A percentile compares a stretch with the other conserved stretches of the same genome.
phyloP scores from a whole-genome alignment of 2,888 invertebrate genomes.

The Ectobius pallidus region DNA sequence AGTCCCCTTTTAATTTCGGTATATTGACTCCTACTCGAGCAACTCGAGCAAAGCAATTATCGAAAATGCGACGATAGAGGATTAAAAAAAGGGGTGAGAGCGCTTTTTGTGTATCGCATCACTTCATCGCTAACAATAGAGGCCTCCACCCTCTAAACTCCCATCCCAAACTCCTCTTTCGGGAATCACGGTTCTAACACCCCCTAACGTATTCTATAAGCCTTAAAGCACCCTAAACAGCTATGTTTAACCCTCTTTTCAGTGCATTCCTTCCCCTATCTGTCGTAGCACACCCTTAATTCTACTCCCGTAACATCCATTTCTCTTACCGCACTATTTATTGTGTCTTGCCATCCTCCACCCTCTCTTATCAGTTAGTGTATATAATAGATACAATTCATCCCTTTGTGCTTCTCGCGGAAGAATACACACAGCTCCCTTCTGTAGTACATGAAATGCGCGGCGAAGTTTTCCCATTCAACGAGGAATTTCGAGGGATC shows the following conservation, averaged over 20 bases:
- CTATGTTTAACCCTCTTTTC: constrained; percentile 20
- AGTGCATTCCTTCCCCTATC: constrained; percentile 15
- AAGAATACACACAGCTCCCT: background rate
- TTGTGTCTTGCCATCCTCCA: constrained; percentile 30
- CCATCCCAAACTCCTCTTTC: background rate
- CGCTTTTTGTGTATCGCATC: background rate
- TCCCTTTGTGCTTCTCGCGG: constrained; percentile 7
- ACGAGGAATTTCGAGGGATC: background rate
- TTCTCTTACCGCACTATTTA: constrained; percentile 38
- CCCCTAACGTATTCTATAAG: background rate
- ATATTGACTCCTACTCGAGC: background rate
- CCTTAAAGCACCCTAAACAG: constrained; percentile 15
- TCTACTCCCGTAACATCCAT: constrained; percentile 35
- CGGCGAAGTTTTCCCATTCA: background rate
- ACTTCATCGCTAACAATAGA: background rate
- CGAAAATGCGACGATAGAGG: background rate
- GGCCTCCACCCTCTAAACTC: background rate
- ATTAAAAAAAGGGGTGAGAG: background rate
- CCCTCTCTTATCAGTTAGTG: constrained; percentile 37
- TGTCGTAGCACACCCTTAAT: constrained; percentile 25
- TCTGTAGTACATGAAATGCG: background rate
- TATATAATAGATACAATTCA: constrained; percentile 32
- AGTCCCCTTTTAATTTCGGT: background rate
- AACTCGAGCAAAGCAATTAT: background rate
- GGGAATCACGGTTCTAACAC: background rate